phyloP scores from a whole-genome alignment of 2,888 invertebrate genomes.

The Labia minor region DNA sequence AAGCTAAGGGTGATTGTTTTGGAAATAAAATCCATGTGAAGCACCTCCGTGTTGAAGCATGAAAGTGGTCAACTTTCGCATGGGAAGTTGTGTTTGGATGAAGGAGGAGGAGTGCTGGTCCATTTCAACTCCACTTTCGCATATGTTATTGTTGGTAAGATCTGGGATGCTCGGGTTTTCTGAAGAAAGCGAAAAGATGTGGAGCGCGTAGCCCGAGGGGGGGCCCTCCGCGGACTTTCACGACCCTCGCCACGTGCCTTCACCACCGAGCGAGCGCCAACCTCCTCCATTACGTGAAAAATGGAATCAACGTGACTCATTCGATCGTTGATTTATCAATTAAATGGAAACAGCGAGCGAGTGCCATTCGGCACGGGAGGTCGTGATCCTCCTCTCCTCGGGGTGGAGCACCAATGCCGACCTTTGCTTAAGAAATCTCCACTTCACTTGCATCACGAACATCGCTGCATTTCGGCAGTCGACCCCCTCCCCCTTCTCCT shows the following conservation, averaged over 20 bases:
- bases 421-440: neutral
- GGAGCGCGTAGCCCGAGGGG: neutral
- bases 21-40: no score
- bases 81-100: no score
- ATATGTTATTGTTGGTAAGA: constrained; percentile 7
- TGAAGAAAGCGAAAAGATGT: neutral
- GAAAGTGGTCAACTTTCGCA: no score
- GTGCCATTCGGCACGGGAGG: neutral
- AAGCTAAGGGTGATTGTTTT: no score
- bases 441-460: neutral
- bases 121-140: neutral
- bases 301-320: neutral
- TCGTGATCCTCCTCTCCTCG: no score
- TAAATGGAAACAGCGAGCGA: neutral
- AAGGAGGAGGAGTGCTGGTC: neutral
- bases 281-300: neutral
- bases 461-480: neutral
- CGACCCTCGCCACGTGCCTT: neutral
- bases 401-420: neutral
- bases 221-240: neutral
- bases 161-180: neutral
- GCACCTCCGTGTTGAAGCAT: no score
- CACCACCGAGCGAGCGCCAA: neutral
- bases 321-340: neutral
- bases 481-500: neutral